These are phyloP conservation scores for Pitta sordida DNA, from an alignment of 2,113 vertebrate genomes.

Conservation along the genomic window DNA sequence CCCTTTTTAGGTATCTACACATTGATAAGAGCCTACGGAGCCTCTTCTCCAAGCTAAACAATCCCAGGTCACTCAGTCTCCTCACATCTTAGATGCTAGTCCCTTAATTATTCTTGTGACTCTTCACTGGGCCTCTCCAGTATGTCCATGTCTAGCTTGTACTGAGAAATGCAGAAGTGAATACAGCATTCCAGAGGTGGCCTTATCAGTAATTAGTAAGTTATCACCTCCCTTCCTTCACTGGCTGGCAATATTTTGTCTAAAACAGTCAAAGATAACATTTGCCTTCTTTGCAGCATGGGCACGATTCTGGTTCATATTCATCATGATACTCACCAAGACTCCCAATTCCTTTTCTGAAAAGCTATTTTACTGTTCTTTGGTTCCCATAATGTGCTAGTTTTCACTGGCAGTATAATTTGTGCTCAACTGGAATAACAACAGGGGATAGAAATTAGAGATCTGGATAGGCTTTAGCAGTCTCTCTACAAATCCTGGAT, in stretches of 20 bases:
- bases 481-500: background rate
- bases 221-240: background rate
- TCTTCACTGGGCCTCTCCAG: background rate
- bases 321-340: background rate
- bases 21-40: background rate
- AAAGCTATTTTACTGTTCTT: background rate
- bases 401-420: background rate
- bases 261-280: background rate
- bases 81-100: background rate
- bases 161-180: background rate
- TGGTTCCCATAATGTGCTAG: too few species aligned
- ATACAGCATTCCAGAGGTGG: background rate
- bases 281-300: background rate
- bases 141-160: background rate
- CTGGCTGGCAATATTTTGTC: background rate
- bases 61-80: background rate
- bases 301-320: fast-evolving
- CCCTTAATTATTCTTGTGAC: background rate
- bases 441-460: background rate
- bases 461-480: background rate
- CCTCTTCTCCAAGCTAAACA: background rate
- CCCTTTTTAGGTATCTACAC: background rate
- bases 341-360: background rate
- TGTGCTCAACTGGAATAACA: background rate
- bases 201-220: background rate